Evolutionary conservation across 92 coral and sea anemone genomes (phyloP).

Genomic region (Paragorgia papillata): DNA sequence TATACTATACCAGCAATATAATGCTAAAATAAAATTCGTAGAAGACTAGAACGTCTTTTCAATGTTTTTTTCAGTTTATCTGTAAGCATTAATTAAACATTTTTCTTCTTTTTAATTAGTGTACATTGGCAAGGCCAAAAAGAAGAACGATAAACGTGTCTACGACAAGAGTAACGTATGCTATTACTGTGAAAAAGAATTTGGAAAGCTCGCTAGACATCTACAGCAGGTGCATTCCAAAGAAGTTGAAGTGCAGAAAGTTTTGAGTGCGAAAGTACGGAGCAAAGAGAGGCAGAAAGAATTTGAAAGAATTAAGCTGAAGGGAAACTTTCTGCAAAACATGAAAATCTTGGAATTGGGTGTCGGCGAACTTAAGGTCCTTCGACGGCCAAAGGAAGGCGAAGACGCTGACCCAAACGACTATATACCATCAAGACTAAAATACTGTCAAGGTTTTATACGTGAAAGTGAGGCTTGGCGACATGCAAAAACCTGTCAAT

Average conservation of each 20-base stretch:
- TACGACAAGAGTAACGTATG: no score
- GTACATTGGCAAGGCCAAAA: not conserved
- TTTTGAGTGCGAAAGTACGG: not conserved
- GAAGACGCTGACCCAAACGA: slow-evolving; percentile 2
- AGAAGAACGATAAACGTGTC: not conserved
- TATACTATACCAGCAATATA: no score
- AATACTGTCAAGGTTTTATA: slow-evolving; percentile 31
- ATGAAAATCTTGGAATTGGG: slow-evolving; percentile 32
- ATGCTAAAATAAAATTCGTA: no score
- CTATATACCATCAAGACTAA: slow-evolving; percentile 36
- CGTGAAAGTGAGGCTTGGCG: slow-evolving; percentile 22
- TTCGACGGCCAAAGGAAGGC: not conserved
- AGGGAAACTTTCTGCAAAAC: slow-evolving; percentile 41
- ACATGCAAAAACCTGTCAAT: not conserved
- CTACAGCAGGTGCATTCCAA: no score
- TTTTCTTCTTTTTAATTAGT: slow-evolving; percentile 7
- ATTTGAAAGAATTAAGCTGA: slow-evolving; percentile 7
- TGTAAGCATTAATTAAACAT: no score
- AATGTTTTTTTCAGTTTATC: no score
- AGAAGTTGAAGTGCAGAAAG: slow-evolving; percentile 1
- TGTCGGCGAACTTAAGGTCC: slow-evolving; percentile 22
- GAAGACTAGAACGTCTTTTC: no score
- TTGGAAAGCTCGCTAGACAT: no score
- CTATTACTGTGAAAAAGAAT: no score
- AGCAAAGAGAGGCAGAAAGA: slow-evolving; percentile 12